Evolutionary conservation across 2,113 vertebrate genomes (phyloP), one percentile per base, ranked within the genome.

Genomic region (Sakesphorus luctuosus): DNA sequence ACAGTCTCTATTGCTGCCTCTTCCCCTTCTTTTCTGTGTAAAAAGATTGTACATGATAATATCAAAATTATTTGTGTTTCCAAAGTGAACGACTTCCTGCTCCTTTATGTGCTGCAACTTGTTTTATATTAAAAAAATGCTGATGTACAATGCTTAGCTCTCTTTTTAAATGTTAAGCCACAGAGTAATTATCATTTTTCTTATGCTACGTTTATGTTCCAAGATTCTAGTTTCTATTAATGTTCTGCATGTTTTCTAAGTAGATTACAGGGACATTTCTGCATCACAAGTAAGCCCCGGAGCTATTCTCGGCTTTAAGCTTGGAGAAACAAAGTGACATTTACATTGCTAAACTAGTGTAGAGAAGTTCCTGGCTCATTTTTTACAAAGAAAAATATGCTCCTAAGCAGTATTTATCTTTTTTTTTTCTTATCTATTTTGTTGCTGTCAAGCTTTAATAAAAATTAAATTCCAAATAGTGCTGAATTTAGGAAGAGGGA

Each of bases 111-210:
- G 92, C 52, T 65, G 86, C 61, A 93, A 87, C 86, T 87, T 94
- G 89, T 97, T 95, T 96, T 93, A 92, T 93, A 50, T 49, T 66
- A 66, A 93, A 94, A 97, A 97, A 96, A 85, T 81, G 84, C 94
- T 97, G 82, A 81, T 92, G 90, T 97, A 86, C 95, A 96, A 93
- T 96, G 83, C 96, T 94, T 94, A 96, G 93, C 91, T 93, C 88
- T 91, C 96, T 97, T 97, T 95, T 97, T 87, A 97, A 98, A 98
- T 95, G 89, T 97, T 97, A 97, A 98, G 96, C 97, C 95, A 96
- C 92, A 90, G 95, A 96, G 91, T 96, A 98, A 98, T 98, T 97
- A 98, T 96, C 97, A 97, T 98, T 98, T 97, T 98, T 98, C 93
- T 97, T 94, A 89, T 67, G 92, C 91, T 96, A 96, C 96, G 91